Conservation (phyloP, 2,113 vertebrate species). For the Acanthochromis polyacanthus region DNA sequence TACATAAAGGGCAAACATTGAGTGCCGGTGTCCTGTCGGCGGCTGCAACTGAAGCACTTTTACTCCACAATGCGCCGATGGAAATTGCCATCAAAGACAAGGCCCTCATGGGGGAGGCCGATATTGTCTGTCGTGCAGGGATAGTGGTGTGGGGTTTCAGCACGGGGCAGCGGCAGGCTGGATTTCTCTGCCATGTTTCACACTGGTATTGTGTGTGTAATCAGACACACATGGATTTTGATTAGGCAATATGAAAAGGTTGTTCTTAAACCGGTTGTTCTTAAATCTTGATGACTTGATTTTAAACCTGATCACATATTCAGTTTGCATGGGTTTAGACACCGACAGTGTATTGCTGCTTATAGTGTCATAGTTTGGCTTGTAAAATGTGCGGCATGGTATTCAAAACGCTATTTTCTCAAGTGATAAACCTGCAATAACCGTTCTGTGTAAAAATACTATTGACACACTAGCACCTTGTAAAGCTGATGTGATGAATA, state of each 20-base stretch:
- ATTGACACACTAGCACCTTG: too few species aligned
- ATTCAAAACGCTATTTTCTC: too few species aligned
- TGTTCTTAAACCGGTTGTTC: not conserved
- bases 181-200: slow-evolving; percentile 63
- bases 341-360: not conserved
- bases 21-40: slow-evolving; percentile 9
- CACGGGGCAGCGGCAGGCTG: slow-evolving; percentile 42
- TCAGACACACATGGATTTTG: slow-evolving; percentile 55
- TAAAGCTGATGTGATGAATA: too few species aligned
- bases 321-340: not conserved
- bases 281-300: slow-evolving; percentile 37
- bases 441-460: too few species aligned
- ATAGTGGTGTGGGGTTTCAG: slow-evolving; percentile 68
- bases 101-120: slow-evolving; percentile 48
- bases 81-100: slow-evolving; percentile 63
- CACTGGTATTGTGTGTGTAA: slow-evolving; percentile 65
- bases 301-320: not conserved
- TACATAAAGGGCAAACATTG: slow-evolving; percentile 34
- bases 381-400: not conserved
- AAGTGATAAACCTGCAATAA: not conserved
- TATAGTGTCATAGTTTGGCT: not conserved
- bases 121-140: slow-evolving; percentile 53
- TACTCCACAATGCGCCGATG: slow-evolving; percentile 52
- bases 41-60: slow-evolving; percentile 44
- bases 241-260: slow-evolving; percentile 29